These are phyloP conservation scores for Drosophila merina DNA, from an alignment of 2,888 invertebrate genomes.

Conservation along the genomic window DNA sequence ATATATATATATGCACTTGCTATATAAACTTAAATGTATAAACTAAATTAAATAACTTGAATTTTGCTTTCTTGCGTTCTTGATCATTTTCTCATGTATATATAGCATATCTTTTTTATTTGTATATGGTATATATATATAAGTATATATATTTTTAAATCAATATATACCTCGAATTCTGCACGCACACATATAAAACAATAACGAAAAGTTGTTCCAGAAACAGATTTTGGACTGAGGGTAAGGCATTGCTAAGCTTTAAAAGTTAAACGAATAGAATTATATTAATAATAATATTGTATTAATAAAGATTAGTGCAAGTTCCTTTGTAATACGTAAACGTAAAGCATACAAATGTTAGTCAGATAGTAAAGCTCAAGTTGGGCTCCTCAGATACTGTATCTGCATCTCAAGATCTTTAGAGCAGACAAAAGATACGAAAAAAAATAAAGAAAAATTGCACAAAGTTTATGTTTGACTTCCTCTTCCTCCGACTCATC, in stretches of 20 bases:
- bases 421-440: constrained; percentile 26
- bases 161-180: constrained; percentile 59
- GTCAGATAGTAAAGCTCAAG: constrained; percentile 67
- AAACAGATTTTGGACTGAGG: constrained; percentile 26
- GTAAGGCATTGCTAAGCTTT: constrained; percentile 7
- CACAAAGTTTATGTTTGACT: constrained; percentile 52
- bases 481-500: constrained; percentile 13
- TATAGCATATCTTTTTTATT: constrained; percentile 36
- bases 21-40: constrained; percentile 80
- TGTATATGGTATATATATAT: constrained; percentile 52
- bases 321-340: constrained; percentile 36
- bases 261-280: constrained; percentile 6
- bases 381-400: constrained; percentile 39
- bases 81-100: constrained; percentile 39
- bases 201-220: constrained; percentile 59
- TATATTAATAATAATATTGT: constrained; percentile 11
- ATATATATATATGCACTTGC: constrained; percentile 72
- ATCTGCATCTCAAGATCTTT: constrained; percentile 36
- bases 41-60: constrained; percentile 78
- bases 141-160: constrained; percentile 34
- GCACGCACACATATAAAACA: constrained; percentile 78
- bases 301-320: constrained; percentile 42
- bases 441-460: constrained; percentile 52
- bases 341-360: constrained; percentile 53
- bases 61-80: constrained; percentile 60